A percentile compares a stretch with the other conserved stretches of the same genome.
phyloP scores from a whole-genome alignment of 2,797 vertebrate species.

The Pipistrellus nathusii region DNA sequence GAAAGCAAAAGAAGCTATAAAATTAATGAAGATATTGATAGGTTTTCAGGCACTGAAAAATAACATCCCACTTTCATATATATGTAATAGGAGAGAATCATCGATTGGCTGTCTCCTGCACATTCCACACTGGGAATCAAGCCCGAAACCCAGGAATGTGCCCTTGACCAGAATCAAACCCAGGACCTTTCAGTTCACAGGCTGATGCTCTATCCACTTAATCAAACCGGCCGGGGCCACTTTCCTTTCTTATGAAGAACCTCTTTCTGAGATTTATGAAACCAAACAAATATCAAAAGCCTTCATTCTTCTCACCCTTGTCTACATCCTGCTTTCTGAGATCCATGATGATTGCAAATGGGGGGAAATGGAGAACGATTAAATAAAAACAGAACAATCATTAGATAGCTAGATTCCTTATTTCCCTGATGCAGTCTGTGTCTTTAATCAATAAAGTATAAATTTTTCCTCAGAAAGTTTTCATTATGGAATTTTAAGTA shows the following conservation, averaged over 20 bases:
- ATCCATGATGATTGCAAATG: slow-evolving; percentile 42
- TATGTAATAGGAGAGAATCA: too few species aligned
- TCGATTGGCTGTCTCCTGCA: too few species aligned
- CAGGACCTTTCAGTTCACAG: too few species aligned
- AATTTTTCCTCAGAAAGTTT: slow-evolving; percentile 58
- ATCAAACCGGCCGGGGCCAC: background rate
- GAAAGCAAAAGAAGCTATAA: slow-evolving; percentile 60
- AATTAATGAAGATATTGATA: slow-evolving; percentile 81
- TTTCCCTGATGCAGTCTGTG: slow-evolving; percentile 66
- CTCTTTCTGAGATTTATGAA: slow-evolving; percentile 62
- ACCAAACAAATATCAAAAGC: slow-evolving; percentile 73
- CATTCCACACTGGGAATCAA: too few species aligned
- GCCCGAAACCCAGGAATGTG: too few species aligned
- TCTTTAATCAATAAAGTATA: slow-evolving; percentile 74
- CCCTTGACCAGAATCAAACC: too few species aligned
- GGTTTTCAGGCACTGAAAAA: slow-evolving; percentile 65
- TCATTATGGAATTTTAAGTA: slow-evolving; percentile 59
- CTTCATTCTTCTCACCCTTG: slow-evolving; percentile 70
- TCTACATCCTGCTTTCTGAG: slow-evolving; percentile 64
- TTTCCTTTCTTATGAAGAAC: slow-evolving; percentile 63
- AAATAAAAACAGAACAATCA: slow-evolving; percentile 65
- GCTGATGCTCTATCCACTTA: too few species aligned
- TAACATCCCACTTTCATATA: slow-evolving; percentile 60
- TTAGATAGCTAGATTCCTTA: slow-evolving; percentile 44
- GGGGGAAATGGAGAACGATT: slow-evolving; percentile 70